Base-by-base conservation (phyloP, 1,140 invertebrate species). In the Zaprionus davidi region DNA sequence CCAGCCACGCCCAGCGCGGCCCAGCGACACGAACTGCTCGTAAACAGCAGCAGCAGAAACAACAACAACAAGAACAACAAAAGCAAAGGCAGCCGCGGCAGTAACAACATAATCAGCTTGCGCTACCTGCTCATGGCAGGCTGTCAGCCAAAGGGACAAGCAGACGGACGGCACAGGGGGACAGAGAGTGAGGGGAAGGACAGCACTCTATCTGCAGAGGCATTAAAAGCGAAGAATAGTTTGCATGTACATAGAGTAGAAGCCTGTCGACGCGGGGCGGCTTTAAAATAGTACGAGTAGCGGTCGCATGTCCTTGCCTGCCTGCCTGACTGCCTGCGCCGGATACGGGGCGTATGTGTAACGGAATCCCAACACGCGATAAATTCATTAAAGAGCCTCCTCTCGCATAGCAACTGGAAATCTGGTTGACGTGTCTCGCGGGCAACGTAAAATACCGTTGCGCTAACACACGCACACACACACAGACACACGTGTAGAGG, bases 381-480 rank as follows among this genome's bases (percentile, higher is more conserved):
- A 90, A 90, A 90, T 90, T 90, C 85, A 90, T 90, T 90, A 90
- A 90, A 90, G 81, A 90, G 80, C 62, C 63, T 34, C 31, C 9
- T 11, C 31, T 53, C 75, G 70, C 71, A 75, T 60, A 70, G 78
- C 71, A 28, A 58, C 78, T 68, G 69, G 31, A 58, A 88, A 90
- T 90, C 85, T 90, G 85, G 85, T 73, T 73, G 79, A 75, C 85
- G 75, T 77, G 81, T 90, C 85, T 75, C 85, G 68, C 57, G 85
- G 85, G 85, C 69, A 71, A 81, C 80, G 84, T 81, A 90, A 82
- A 90, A 90, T 90, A 79, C 78, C 75, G 76, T 72, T 72, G 76
- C 84, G 72, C 69, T 67, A 13, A 31, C 46, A 46, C 71, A 63
- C 76, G 79, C 75, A 46, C 57, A 74, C 55, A 44, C 44, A 57